Evolutionary conservation across 2,113 vertebrate genomes (phyloP).

Genomic region (Phyllostomus hastatus): DNA sequence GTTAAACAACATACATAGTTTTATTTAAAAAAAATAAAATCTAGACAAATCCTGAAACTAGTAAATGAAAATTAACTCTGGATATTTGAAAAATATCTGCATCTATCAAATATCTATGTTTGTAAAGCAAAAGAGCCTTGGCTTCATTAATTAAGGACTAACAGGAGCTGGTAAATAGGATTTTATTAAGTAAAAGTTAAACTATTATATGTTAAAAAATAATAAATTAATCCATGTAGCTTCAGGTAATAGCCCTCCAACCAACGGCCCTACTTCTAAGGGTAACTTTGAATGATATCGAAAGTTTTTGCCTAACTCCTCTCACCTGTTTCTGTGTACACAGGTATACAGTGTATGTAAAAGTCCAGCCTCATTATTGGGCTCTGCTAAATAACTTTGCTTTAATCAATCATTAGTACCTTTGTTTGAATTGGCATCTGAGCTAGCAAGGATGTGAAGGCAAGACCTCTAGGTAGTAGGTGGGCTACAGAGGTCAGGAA

Average conservation of each 20-base stretch:
- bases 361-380: not conserved
- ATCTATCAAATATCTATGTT: not conserved
- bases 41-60: not conserved
- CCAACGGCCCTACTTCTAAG: not conserved
- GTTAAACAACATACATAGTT: slow-evolving; percentile 1
- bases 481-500: not conserved
- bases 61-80: slow-evolving; percentile 10
- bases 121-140: not conserved
- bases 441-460: not conserved
- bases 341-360: not conserved
- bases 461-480: not conserved
- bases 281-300: not conserved
- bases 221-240: not conserved
- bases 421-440: not conserved
- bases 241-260: not conserved
- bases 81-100: not conserved
- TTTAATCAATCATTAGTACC: not conserved
- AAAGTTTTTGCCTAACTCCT: not conserved
- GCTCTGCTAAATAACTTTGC: not conserved
- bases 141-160: not conserved
- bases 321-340: not conserved
- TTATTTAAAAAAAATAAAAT: not conserved
- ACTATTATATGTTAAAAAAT: not conserved
- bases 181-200: not conserved
- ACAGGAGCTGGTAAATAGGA: not conserved